Base-by-base conservation (phyloP, 2,113 vertebrate genomes). In the Apistogramma diplotaenia region DNA sequence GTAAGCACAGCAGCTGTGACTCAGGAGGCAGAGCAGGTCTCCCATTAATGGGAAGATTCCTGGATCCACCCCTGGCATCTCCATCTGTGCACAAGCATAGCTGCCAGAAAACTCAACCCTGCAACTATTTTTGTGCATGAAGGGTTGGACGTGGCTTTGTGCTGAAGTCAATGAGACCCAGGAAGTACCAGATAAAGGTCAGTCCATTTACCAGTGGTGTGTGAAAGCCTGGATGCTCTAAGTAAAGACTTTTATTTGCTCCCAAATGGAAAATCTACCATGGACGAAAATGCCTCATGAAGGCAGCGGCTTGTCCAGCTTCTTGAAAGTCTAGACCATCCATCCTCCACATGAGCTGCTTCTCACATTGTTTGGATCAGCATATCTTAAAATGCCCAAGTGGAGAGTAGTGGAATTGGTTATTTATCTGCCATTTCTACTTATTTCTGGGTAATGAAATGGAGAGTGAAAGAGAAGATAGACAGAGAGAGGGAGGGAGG, bases 261-360 rank as follows among this genome's bases (percentile, higher is more conserved):
- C 40, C 40, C 2, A n/a, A 49, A 70, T 70, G 15, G 40, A 4
- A 33, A 67, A 70, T 49, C 19, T 65, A n/a, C 23, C 40, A 4
- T 67, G 40, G 62, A 27, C 23, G 0, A 29, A 29, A 29, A 19
- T 67, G 8, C 9, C 40, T 67, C 23, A 0, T 67, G 62, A 7
- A 49, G 46, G 23, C 23, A 8, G 27, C 27, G 40, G 40, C 62
- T 29, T 67, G 40, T 19, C 62, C 23, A 4, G 7, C 40, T 4
- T n/a, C 23, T 10, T 8, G 15, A 49, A 70, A 1, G 16, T 19
- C 55, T 58, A 5, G 9, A 27, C 16, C 0, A 27, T 56, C 21
- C 11, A 40, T 35, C 21, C 27, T 58, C 43, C 25, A 0, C 1
- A 51, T n/a, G n/a, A 70, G 0, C 23, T 46, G 55, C 53, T 21